Evolutionary conservation across 2,888 invertebrate species (phyloP).

Genomic region (Conops quadrifasciatus): DNA sequence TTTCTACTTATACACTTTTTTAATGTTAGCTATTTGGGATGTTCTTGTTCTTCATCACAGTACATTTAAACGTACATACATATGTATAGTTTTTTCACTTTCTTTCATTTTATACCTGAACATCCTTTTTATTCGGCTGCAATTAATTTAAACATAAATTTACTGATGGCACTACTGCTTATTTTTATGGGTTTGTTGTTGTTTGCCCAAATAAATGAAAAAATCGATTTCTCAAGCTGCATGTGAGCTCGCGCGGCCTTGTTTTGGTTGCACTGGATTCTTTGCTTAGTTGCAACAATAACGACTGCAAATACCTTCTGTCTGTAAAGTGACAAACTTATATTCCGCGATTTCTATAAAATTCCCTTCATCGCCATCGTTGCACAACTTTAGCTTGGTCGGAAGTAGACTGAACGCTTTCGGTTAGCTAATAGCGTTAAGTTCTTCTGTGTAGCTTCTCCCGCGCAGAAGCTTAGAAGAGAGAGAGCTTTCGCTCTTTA

Average conservation of each 20-base stretch:
- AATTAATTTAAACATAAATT: neutral
- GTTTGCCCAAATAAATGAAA: constrained; percentile 6
- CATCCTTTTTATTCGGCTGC: neutral
- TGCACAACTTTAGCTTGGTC: constrained; percentile 12
- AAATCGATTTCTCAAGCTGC: constrained; percentile 5
- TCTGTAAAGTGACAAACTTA: neutral
- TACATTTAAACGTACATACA: too few species aligned
- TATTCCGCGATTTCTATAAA: neutral
- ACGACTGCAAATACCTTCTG: neutral
- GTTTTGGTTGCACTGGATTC: neutral
- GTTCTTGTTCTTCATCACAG: too few species aligned
- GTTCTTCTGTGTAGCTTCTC: neutral
- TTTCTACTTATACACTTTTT: too few species aligned
- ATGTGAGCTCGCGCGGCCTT: neutral
- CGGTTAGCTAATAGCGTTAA: neutral
- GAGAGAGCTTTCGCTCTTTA: constrained; percentile 21
- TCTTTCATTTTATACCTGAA: neutral
- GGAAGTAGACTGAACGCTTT: constrained; percentile 28
- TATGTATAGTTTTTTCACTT: too few species aligned
- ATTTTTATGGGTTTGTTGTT: neutral
- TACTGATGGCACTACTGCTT: constrained; percentile 17
- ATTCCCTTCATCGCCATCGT: too few species aligned
- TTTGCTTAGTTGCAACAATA: constrained; percentile 12
- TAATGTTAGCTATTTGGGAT: too few species aligned
- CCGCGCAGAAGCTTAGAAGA: neutral